Conservation (phyloP, 1,140 invertebrate genomes). For the Hyles euphorbiae region DNA sequence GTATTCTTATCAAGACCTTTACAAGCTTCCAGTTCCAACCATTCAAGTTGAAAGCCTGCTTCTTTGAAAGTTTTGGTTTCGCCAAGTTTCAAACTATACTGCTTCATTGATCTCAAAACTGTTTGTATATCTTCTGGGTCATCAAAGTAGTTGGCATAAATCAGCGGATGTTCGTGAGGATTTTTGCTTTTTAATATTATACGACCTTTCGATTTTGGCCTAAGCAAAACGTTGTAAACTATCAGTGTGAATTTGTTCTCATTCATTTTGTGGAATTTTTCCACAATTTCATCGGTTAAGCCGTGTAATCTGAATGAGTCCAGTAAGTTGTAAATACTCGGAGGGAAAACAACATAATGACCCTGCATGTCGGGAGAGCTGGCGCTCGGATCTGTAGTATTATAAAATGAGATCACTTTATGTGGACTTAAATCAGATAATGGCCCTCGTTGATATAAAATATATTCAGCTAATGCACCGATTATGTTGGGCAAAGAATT, state of each 20-base stretch:
- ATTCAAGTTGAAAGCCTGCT: slow-evolving; percentile 47
- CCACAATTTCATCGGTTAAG: slow-evolving; percentile 29
- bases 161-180: slow-evolving; percentile 78
- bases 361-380: slow-evolving; percentile 39
- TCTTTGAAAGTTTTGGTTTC: slow-evolving; percentile 69
- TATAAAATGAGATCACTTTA: slow-evolving; percentile 36
- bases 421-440: slow-evolving; percentile 29
- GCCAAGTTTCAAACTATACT: slow-evolving; percentile 61
- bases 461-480: slow-evolving; percentile 22
- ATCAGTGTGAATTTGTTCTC: slow-evolving; percentile 58
- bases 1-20: slow-evolving; percentile 41
- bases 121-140: slow-evolving; percentile 74
- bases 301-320: slow-evolving; percentile 33
- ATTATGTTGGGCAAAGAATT: slow-evolving; percentile 22
- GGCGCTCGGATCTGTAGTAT: slow-evolving; percentile 33
- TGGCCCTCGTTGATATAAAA: slow-evolving; percentile 28
- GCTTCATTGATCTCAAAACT: slow-evolving; percentile 75
- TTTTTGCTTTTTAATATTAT: slow-evolving; percentile 76
- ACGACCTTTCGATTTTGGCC: slow-evolving; percentile 77
- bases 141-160: slow-evolving; percentile 82
- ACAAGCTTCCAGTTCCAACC: slow-evolving; percentile 60
- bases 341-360: slow-evolving; percentile 36
- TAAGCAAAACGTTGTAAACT: slow-evolving; percentile 64
- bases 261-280: slow-evolving; percentile 35
- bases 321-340: slow-evolving; percentile 25